Evolutionary conservation across 2,113 vertebrate species (phyloP).

Genomic region (Zingel zingel): DNA sequence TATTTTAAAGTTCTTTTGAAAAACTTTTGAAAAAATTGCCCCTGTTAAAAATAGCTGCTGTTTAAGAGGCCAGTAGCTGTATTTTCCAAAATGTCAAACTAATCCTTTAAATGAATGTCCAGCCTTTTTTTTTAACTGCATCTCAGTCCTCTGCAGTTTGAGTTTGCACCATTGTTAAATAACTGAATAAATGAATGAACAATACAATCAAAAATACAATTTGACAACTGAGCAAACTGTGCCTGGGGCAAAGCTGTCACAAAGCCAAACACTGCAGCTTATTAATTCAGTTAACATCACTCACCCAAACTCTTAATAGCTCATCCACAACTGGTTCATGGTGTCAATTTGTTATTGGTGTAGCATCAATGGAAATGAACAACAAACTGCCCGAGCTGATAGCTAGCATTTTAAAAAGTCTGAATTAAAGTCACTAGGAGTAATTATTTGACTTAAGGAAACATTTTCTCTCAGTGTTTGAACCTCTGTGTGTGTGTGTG

Average conservation of each 20-base stretch:
- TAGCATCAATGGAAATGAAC: conserved; percentile 21
- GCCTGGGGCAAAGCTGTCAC: neutral
- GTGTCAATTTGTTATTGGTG: conserved; percentile 17
- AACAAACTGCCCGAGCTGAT: neutral
- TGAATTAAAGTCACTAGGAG: neutral
- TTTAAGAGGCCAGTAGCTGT: too few relatives aligned
- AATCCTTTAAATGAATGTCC: neutral
- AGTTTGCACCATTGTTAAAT: neutral
- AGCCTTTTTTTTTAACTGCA: neutral
- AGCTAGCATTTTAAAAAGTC: neutral
- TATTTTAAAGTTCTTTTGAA: too few relatives aligned
- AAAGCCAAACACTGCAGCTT: conserved; percentile 19
- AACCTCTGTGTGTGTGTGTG: neutral
- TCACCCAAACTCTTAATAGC: conserved; percentile 9
- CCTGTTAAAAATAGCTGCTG: too few relatives aligned
- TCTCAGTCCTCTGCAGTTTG: neutral
- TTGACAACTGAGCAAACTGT: neutral
- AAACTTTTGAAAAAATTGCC: too few relatives aligned
- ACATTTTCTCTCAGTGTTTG: neutral
- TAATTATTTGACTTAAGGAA: neutral
- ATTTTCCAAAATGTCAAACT: neutral
- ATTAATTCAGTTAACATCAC: conserved; percentile 30
- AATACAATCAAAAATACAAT: neutral
- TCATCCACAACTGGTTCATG: conserved; percentile 7
- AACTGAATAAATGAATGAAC: neutral